Conservation (phyloP, 2,888 invertebrate genomes). For the Noctua comes region DNA sequence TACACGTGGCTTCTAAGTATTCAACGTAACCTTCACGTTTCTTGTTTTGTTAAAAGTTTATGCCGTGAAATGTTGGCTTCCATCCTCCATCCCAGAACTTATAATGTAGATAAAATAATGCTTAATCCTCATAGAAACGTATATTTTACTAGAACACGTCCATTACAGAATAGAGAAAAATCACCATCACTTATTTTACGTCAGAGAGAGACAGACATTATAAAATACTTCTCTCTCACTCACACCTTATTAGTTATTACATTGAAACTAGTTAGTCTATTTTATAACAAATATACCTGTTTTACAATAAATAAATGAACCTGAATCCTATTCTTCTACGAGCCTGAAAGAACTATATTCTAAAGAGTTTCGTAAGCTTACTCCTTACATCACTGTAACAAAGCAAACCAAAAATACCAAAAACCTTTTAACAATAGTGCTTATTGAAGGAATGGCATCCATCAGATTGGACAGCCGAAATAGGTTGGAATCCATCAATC, state of each 20-base stretch:
- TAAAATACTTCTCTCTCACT: no score
- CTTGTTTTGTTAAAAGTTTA: background rate
- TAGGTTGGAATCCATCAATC: conserved; percentile 57
- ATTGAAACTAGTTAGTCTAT: no score
- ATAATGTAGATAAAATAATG: no score
- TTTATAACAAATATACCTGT: no score
- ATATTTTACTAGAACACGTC: no score
- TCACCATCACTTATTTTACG: no score
- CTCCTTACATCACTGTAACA: background rate
- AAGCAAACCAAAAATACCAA: conserved; percentile 6
- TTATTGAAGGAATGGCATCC: conserved; percentile 35
- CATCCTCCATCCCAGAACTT: no score
- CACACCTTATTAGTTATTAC: no score
- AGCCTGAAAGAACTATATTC: background rate
- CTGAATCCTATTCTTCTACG: background rate
- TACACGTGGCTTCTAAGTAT: background rate
- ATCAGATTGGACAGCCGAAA: conserved; percentile 57
- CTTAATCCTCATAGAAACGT: no score
- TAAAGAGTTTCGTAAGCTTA: background rate
- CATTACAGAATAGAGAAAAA: no score
- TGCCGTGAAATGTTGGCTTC: background rate
- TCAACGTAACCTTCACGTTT: background rate
- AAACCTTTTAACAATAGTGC: conserved; percentile 14
- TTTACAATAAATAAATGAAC: no score
- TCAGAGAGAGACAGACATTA: no score